phyloP scores from a whole-genome alignment of 2,797 vertebrate genomes.

The Poliocrania exsul region DNA sequence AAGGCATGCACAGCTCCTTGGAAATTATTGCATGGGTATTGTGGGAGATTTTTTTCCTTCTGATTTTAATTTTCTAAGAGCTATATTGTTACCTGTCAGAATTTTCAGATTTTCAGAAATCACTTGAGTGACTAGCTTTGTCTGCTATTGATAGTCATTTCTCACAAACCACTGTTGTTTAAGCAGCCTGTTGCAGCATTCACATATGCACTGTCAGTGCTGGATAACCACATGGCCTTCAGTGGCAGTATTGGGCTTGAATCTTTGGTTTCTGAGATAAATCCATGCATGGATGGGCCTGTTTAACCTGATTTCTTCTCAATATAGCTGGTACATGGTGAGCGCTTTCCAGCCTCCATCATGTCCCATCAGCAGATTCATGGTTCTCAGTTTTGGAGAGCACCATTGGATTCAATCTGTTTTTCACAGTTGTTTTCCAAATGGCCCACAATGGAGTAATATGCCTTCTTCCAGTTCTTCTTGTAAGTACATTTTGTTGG shows the following conservation, averaged over 20 bases:
- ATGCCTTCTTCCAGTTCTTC: background rate
- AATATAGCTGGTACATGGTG: background rate
- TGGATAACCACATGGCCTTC: background rate
- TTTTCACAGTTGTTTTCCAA: background rate
- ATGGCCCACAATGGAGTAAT: background rate
- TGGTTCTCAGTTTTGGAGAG: background rate
- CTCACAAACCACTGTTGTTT: background rate
- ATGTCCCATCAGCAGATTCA: background rate
- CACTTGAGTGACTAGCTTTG: background rate
- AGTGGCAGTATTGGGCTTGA: fast-evolving
- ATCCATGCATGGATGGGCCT: background rate
- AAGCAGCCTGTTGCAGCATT: fast-evolving
- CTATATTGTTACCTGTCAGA: background rate
- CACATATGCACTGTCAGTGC: fast-evolving
- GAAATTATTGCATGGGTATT: background rate
- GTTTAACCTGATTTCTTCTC: background rate
- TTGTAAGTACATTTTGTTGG: background rate
- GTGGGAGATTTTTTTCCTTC: background rate
- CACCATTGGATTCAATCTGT: background rate
- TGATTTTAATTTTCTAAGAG: background rate
- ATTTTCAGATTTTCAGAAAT: too few relatives aligned
- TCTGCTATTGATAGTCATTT: background rate
- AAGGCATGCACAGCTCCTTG: background rate
- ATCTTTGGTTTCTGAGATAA: background rate
- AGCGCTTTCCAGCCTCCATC: background rate